phyloP scores from a whole-genome alignment of 2,888 invertebrate species.

The Anthophora plumipes region DNA sequence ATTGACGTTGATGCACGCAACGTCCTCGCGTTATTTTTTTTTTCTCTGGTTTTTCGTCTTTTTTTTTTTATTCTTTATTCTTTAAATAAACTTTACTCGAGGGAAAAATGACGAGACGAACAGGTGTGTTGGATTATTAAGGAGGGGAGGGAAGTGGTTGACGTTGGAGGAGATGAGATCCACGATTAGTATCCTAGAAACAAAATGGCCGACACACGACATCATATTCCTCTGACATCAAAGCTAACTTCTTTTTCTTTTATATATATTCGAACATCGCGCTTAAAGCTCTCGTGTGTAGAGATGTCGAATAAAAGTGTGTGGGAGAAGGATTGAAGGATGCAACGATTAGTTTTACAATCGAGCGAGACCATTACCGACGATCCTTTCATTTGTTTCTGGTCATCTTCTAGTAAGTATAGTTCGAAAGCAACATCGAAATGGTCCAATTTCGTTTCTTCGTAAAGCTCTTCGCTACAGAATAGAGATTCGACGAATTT shows the following conservation, averaged over 20 bases:
- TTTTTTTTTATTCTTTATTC: not conserved
- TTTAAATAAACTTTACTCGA: conserved; percentile 37
- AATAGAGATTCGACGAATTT: not conserved
- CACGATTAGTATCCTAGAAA: conserved; percentile 7
- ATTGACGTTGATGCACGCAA: conserved; percentile 67
- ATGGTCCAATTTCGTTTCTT: not conserved
- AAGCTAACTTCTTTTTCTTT: no score
- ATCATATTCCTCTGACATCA: conserved; percentile 3
- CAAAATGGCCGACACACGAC: conserved; percentile 3
- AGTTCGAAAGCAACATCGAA: conserved; percentile 25
- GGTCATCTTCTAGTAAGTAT: not conserved
- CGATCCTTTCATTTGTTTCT: conserved; percentile 8
- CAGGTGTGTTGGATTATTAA: not conserved
- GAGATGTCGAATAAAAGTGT: conserved; percentile 27
- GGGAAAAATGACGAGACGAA: conserved; percentile 52
- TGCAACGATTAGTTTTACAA: not conserved
- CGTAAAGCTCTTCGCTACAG: not conserved
- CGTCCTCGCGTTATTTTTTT: conserved; percentile 16
- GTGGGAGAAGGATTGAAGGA: conserved; percentile 10
- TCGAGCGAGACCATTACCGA: conserved; percentile 9
- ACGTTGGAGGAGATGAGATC: conserved; percentile 3
- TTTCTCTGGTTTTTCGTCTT: no score
- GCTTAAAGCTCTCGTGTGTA: conserved; percentile 16
- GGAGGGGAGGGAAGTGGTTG: conserved; percentile 2
- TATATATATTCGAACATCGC: conserved; percentile 30